Base-by-base conservation (phyloP, 1,140 invertebrate species). In the Pseudomyrmex dendroicus region DNA sequence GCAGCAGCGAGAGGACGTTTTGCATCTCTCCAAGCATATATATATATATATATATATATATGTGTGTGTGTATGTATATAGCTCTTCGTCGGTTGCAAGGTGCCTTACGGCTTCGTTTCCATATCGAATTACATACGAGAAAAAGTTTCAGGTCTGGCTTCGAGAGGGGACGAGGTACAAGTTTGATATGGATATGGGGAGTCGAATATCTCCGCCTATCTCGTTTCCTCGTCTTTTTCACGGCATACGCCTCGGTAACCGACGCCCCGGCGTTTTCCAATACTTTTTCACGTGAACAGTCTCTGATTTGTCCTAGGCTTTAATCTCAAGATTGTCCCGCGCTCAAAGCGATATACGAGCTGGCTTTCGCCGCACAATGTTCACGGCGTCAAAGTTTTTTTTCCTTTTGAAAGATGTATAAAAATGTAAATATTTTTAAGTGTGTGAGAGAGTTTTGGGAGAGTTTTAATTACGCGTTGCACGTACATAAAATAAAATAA, bases 91-190 rank as follows among this genome's bases (percentile, higher is more conserved):
- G 22, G 35, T 48, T 67, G 74, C 54, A 52, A 85, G 73, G 82
- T 88, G 84, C 89, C 86, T 89, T 86, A 84, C 87, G 76, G 73
- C 82, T 84, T 90, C 89, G 85, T 90, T 91, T 89, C 87, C 89
- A 86, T 91, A 91, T 89, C 87, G 89, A 91, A 91, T 92, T 91
- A 89, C 90, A 91, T 88, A 90, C 84, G 90, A 86, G 86, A 84
- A 85, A 92, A 92, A 92, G 89, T 92, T 91, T 90, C 64, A 76
- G 84, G 89, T 86, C 85, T 89, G 88, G 67, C 70, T 90, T 88
- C 80, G 57, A 84, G 57, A 84, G 59, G 89, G 85, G 84, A 68
- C 73, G 86, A 84, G 84, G 90, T 85, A 91, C 84, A 90, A 91
- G 91, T 91, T 91, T 89, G 90, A 91, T 89, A 87, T 85, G 87